phyloP scores from a whole-genome alignment of 2,888 invertebrate species.

The Patella depressa region DNA sequence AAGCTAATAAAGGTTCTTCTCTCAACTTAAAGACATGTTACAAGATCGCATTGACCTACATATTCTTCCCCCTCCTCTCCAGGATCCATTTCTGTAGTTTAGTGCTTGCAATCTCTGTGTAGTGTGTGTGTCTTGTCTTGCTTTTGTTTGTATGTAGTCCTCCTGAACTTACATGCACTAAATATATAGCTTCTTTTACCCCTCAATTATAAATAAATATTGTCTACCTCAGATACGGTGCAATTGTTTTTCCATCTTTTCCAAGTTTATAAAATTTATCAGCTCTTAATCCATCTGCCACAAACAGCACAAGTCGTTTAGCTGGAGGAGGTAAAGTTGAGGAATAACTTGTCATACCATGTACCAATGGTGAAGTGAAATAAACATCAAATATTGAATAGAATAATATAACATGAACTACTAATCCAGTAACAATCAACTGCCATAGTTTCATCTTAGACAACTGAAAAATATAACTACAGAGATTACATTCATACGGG shows the following conservation, averaged over 20 bases:
- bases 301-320: slow-evolving; percentile 86
- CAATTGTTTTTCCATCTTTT: slow-evolving; percentile 73
- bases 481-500: not conserved
- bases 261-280: slow-evolving; percentile 80
- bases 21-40: too few relatives aligned
- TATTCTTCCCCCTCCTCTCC: too few relatives aligned
- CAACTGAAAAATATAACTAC: not conserved
- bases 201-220: too few relatives aligned
- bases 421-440: slow-evolving; percentile 59
- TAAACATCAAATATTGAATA: slow-evolving; percentile 93
- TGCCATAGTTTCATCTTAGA: slow-evolving; percentile 47
- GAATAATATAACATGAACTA: slow-evolving; percentile 83
- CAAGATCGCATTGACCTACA: too few relatives aligned
- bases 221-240: slow-evolving; percentile 78
- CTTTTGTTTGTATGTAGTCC: too few relatives aligned
- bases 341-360: slow-evolving; percentile 76
- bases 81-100: too few relatives aligned
- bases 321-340: slow-evolving; percentile 73
- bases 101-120: too few relatives aligned
- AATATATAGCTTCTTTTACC: too few relatives aligned
- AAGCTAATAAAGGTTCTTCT: too few relatives aligned
- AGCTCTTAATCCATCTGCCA: slow-evolving; percentile 93
- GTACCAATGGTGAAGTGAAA: slow-evolving; percentile 89
- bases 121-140: too few relatives aligned
- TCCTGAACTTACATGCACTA: too few relatives aligned